Conservation (phyloP, 37 sponge, comb jelly and placozoan species). For the Dysidea cf. avara region DNA sequence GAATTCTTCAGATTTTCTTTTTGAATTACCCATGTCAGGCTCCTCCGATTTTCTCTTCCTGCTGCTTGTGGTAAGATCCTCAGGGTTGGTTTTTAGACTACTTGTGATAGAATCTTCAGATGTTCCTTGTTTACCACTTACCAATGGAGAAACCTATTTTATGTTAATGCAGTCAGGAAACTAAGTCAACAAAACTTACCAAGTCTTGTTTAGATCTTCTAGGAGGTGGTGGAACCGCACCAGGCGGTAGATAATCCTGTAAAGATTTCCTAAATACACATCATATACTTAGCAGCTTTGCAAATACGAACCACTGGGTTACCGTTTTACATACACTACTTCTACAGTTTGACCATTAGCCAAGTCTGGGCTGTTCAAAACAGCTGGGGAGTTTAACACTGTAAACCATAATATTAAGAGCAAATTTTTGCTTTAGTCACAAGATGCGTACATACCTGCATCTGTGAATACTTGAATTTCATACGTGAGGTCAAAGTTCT, state of each 20-base stretch:
- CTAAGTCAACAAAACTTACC: no score
- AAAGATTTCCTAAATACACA: slow-evolving; percentile 51
- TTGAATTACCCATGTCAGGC: no score
- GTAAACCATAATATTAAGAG: neutral
- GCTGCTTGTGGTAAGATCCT: no score
- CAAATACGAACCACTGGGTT: neutral
- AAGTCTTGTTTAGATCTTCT: no score
- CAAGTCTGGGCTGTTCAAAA: slow-evolving; percentile 35
- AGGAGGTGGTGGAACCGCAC: slow-evolving; percentile 36
- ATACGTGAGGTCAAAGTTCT: slow-evolving; percentile 63
- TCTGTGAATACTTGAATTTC: slow-evolving; percentile 82
- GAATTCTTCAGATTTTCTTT: no score
- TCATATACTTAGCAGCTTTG: neutral
- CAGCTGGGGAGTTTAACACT: slow-evolving; percentile 50
- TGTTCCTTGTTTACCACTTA: no score
- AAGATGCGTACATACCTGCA: slow-evolving; percentile 42
- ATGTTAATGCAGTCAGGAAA: no score
- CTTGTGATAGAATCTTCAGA: no score
- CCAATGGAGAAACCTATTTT: no score
- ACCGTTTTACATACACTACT: slow-evolving; percentile 80
- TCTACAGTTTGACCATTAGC: slow-evolving; percentile 50
- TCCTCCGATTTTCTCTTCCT: no score
- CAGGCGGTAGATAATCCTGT: slow-evolving; percentile 55
- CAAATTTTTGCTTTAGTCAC: neutral
- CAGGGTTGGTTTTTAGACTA: no score